A percentile compares a stretch with the other conserved stretches of the same genome.
phyloP scores from a whole-genome alignment of 2,113 vertebrate genomes.

The Bambusicola thoracicus region DNA sequence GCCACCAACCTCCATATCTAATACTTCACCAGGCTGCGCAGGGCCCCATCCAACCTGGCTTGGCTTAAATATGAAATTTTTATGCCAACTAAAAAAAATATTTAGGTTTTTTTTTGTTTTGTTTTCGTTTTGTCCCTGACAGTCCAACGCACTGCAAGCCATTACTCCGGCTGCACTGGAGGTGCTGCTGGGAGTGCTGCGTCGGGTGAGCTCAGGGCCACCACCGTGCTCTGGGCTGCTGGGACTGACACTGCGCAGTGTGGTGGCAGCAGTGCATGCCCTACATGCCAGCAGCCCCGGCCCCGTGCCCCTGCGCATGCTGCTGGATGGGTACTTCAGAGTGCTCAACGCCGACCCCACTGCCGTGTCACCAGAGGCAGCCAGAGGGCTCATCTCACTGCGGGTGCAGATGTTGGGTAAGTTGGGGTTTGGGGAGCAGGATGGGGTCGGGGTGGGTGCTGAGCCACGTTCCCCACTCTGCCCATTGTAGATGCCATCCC shows the following conservation, averaged over 20 bases:
- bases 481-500: constrained; percentile 85
- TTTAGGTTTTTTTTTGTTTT: too few species aligned
- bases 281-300: constrained; percentile 87
- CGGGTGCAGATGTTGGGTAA: constrained; percentile 92
- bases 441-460: rapidly evolving
- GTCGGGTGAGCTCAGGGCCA: constrained; percentile 68
- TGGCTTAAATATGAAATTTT: neutral
- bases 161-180: constrained; percentile 82
- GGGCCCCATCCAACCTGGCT: too few species aligned
- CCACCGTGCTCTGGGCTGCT: constrained; percentile 68
- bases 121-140: neutral
- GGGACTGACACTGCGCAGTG: constrained; percentile 74
- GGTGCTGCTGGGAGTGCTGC: constrained; percentile 85
- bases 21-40: too few species aligned
- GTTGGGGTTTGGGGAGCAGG: neutral
- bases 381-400: constrained; percentile 78
- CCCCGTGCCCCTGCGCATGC: constrained; percentile 82
- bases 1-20: too few species aligned
- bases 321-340: constrained; percentile 90
- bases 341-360: constrained; percentile 89
- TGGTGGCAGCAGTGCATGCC: constrained; percentile 88
- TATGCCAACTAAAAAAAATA: neutral
- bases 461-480: neutral
- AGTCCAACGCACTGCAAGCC: constrained; percentile 89
- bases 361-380: neutral